Conservation (phyloP, 2,797 vertebrate genomes). For the Garrulus glandarius region DNA sequence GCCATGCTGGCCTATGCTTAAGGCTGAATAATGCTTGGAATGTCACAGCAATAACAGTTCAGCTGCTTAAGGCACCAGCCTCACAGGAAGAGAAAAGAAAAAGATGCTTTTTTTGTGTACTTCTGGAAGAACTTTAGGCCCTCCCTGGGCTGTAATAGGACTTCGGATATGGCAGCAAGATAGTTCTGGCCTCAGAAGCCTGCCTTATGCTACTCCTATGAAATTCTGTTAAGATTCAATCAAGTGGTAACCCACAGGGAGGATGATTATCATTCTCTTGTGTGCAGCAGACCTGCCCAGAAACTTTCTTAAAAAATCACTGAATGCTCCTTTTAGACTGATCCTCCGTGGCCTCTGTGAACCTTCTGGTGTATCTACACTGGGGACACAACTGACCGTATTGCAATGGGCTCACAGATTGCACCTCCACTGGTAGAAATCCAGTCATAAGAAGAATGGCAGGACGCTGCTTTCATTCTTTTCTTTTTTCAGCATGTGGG, state of each 20-base stretch:
- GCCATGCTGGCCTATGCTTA: neutral
- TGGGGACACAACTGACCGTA: neutral
- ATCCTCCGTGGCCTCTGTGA: neutral
- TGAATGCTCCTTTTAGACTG: neutral
- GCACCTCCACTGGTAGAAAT: neutral
- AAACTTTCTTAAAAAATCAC: neutral
- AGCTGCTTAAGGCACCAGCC: neutral
- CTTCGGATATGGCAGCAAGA: neutral
- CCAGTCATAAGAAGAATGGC: neutral
- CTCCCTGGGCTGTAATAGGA: neutral
- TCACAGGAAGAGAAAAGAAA: neutral
- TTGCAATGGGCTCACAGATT: neutral
- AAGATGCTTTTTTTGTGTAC: neutral
- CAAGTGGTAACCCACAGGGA: neutral
- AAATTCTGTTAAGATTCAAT: neutral
- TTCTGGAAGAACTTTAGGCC: neutral
- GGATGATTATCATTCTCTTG: neutral
- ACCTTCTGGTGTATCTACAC: neutral
- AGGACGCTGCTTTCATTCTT: neutral
- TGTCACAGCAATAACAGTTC: neutral
- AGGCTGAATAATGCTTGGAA: neutral
- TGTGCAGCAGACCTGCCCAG: neutral
- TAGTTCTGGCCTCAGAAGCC: neutral
- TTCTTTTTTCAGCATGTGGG: neutral
- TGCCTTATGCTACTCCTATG: neutral